Evolutionary conservation across 2,797 vertebrate genomes (phyloP).

Genomic region (Antrozous pallidus): DNA sequence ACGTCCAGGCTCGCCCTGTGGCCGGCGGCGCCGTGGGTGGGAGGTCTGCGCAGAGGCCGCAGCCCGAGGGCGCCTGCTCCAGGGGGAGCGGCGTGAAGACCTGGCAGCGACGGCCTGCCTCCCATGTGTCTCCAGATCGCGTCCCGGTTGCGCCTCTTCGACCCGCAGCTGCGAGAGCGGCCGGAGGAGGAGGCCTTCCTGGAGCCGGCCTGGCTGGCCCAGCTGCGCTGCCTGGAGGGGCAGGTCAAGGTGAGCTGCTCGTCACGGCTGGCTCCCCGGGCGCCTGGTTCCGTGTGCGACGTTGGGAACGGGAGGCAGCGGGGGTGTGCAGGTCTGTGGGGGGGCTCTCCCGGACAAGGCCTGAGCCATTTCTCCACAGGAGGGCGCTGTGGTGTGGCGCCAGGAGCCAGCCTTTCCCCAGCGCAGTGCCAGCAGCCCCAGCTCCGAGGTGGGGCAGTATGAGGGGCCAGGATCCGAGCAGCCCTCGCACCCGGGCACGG

Average conservation of each 20-base stretch:
- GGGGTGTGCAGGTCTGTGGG: neutral
- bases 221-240: slow-evolving; percentile 87
- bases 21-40: too few relatives aligned
- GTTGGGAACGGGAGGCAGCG: accelerated
- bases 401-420: slow-evolving; percentile 85
- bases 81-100: accelerated
- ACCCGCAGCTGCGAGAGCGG: slow-evolving; percentile 95
- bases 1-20: neutral
- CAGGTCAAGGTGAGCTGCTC: slow-evolving; percentile 88
- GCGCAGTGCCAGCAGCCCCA: slow-evolving; percentile 87
- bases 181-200: slow-evolving; percentile 93
- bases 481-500: slow-evolving; percentile 79
- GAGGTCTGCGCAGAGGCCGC: too few relatives aligned
- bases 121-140: slow-evolving; percentile 85
- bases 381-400: slow-evolving; percentile 84
- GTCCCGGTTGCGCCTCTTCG: slow-evolving; percentile 92
- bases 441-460: slow-evolving; percentile 88
- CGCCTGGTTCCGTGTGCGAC: accelerated
- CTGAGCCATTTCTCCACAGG: slow-evolving; percentile 77
- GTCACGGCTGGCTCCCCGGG: neutral
- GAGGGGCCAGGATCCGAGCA: slow-evolving; percentile 81
- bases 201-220: slow-evolving; percentile 92
- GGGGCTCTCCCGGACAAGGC: neutral
- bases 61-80: too few relatives aligned
- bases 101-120: neutral